phyloP scores from a whole-genome alignment of 2,797 vertebrate species.

The Balearica regulorum region DNA sequence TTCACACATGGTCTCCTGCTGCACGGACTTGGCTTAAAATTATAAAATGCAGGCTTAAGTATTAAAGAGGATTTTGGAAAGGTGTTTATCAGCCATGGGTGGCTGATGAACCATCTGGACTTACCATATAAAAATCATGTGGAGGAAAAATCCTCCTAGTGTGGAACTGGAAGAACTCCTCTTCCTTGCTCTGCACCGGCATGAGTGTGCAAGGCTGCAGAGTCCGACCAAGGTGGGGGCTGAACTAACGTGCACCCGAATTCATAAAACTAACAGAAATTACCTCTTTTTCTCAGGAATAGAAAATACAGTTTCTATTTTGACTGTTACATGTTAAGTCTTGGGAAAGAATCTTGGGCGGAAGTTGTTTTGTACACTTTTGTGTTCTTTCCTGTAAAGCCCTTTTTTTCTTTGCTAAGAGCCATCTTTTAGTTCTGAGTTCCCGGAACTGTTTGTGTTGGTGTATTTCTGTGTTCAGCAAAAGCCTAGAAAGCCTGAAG shows the following conservation, averaged over 20 bases:
- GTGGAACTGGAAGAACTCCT: neutral
- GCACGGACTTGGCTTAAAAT: neutral
- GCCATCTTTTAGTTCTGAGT: neutral
- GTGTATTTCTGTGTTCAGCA: neutral
- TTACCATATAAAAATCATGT: neutral
- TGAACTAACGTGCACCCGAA: neutral
- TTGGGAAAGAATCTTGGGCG: neutral
- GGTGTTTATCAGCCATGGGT: neutral
- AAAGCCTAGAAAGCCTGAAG: neutral
- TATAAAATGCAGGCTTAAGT: neutral
- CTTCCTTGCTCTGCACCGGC: neutral
- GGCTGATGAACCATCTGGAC: neutral
- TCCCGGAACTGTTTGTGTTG: neutral
- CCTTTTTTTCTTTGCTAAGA: neutral
- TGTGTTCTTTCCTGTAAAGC: neutral
- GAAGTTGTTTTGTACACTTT: neutral
- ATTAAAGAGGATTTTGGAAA: conserved; percentile 10
- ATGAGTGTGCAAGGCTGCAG: neutral
- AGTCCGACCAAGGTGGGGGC: neutral
- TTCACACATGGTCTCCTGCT: conserved; percentile 20
- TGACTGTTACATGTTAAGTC: neutral
- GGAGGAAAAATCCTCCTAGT: neutral
- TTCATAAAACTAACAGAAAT: neutral
- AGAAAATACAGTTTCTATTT: neutral
- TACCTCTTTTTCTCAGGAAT: neutral